These are phyloP conservation scores for Homarus americanus DNA, from an alignment of 1,140 invertebrate species.

Conservation along the genomic window DNA sequence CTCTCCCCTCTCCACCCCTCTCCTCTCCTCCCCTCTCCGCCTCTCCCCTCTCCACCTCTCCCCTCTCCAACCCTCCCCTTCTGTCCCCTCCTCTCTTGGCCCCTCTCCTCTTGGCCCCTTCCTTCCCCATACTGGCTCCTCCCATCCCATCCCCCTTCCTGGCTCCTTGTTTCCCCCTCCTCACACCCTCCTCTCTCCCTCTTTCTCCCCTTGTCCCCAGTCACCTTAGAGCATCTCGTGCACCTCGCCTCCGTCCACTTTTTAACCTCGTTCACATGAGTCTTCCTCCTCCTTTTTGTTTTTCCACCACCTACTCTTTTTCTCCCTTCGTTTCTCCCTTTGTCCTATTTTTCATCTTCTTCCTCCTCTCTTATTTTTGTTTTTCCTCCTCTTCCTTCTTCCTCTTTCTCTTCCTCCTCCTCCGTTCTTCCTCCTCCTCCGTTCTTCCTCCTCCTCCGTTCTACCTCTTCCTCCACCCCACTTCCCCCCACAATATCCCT, in stretches of 20 bases:
- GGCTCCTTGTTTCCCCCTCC: not conserved
- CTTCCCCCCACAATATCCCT: slow-evolving; percentile 3
- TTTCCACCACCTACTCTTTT: not conserved
- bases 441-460: not conserved
- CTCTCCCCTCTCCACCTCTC: no score
- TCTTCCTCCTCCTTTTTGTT: not conserved
- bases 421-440: not conserved
- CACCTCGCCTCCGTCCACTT: not conserved
- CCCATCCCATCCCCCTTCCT: not conserved
- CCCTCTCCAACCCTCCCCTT: not conserved
- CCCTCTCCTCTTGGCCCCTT: not conserved
- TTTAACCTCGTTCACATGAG: not conserved
- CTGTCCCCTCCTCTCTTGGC: not conserved
- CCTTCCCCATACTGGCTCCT: not conserved
- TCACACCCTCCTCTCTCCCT: not conserved
- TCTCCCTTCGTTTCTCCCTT: not conserved
- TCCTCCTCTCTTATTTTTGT: no score
- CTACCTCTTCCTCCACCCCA: not conserved
- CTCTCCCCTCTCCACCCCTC: not conserved
- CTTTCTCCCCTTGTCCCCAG: not conserved
- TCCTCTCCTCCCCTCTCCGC: not conserved
- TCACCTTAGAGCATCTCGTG: no score
- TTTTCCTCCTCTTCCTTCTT: not conserved
- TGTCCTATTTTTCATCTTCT: not conserved
- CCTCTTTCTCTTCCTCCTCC: not conserved